A percentile compares a stretch with the other conserved stretches of the same genome.
Evolutionary conservation across 2,113 vertebrate species (phyloP).

Genomic region (Ceyx cyanopectus): DNA sequence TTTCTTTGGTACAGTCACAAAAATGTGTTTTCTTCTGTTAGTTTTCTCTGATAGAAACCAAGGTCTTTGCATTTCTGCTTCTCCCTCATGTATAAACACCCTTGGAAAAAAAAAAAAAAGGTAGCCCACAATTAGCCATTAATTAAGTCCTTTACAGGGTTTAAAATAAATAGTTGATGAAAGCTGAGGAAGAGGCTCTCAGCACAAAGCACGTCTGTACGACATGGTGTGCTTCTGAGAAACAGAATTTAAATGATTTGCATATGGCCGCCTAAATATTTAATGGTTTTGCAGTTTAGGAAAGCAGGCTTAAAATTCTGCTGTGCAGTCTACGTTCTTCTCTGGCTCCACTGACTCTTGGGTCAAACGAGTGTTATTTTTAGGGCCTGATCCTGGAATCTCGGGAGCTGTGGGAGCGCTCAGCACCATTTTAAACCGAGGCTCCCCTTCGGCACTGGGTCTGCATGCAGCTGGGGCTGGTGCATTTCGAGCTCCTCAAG

Average conservation of each 20-base stretch:
- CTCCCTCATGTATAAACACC: neutral
- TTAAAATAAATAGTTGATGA: conserved; percentile 53
- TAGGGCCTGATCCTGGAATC: conserved; percentile 14
- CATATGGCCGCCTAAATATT: conserved; percentile 74
- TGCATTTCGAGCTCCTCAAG: neutral
- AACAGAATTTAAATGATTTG: conserved; percentile 69
- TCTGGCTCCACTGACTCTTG: neutral
- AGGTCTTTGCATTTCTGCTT: neutral
- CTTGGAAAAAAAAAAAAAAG: neutral
- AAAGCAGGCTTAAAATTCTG: conserved; percentile 25
- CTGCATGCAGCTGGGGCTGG: neutral
- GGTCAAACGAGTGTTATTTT: neutral
- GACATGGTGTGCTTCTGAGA: conserved; percentile 41
- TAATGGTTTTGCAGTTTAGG: conserved; percentile 59
- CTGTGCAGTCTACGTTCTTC: neutral
- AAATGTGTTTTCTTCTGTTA: conserved; percentile 9
- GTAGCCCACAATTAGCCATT: conserved; percentile 24
- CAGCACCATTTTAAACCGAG: neutral
- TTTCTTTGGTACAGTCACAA: neutral
- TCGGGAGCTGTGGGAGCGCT: neutral
- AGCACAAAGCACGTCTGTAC: conserved; percentile 28
- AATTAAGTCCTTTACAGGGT: conserved; percentile 46
- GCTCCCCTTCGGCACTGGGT: neutral
- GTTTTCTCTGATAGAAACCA: neutral
- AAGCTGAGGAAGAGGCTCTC: conserved; percentile 28